Evolutionary conservation across 2,797 vertebrate genomes (phyloP).

Genomic region (Crenichthys baileyi): DNA sequence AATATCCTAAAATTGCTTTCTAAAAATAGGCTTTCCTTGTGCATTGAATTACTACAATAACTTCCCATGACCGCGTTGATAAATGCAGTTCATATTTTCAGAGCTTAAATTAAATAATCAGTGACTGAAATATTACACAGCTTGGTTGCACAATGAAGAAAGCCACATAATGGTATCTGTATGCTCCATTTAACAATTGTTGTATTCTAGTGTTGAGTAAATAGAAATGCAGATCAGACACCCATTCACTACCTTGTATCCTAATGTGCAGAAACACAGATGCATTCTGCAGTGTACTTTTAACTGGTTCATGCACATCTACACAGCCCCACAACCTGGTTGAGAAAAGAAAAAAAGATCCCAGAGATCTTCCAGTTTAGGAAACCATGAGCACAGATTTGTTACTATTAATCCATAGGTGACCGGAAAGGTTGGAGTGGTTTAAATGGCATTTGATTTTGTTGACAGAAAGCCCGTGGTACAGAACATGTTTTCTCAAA

Average conservation of each 20-base stretch:
- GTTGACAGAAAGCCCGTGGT: not conserved
- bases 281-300: not conserved
- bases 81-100: not conserved
- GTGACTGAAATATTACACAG: not conserved
- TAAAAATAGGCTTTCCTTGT: not conserved
- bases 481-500: not conserved
- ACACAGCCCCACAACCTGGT: not conserved
- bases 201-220: not conserved
- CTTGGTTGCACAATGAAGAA: conserved; percentile 7
- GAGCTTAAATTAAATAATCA: not conserved
- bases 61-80: not conserved
- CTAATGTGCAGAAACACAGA: not conserved
- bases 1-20: not conserved
- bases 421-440: not conserved
- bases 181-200: conserved; percentile 5
- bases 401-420: not conserved
- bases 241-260: not conserved
- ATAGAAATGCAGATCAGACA: not conserved
- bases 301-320: not conserved
- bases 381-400: not conserved
- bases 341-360: not conserved
- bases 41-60: not conserved
- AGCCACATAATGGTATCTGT: not conserved
- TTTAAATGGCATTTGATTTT: not conserved
- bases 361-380: not conserved